A percentile compares a stretch with the other conserved stretches of the same genome.
phyloP scores from a whole-genome alignment of 2,888 invertebrate species.

The Lamellibrachia satsuma region DNA sequence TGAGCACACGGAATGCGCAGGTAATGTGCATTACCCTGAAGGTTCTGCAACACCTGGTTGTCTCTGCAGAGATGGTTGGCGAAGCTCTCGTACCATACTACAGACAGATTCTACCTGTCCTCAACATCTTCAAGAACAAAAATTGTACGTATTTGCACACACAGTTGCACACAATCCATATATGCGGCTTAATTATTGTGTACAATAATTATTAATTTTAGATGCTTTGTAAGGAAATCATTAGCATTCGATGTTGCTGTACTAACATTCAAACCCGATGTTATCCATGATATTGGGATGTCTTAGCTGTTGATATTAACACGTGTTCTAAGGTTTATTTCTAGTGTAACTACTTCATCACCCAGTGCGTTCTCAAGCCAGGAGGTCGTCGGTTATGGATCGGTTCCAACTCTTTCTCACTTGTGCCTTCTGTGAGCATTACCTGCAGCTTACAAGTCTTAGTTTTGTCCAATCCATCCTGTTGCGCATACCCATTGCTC shows the following conservation, averaged over 20 bases:
- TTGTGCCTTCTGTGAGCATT: neutral
- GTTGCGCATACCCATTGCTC: neutral
- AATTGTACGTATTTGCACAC: slow-evolving; percentile 64
- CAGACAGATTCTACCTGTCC: slow-evolving; percentile 87
- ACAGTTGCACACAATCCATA: neutral
- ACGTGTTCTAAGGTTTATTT: neutral
- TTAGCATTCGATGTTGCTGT: neutral
- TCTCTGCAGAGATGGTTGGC: slow-evolving; percentile 82
- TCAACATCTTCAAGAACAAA: slow-evolving; percentile 87
- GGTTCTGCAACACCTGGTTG: slow-evolving; percentile 82
- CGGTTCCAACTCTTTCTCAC: neutral
- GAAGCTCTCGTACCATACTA: slow-evolving; percentile 97
- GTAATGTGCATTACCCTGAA: slow-evolving; percentile 85
- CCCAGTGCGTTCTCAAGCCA: neutral
- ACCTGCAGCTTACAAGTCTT: neutral
- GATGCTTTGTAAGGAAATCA: neutral
- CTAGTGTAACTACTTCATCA: neutral
- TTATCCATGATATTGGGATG: neutral
- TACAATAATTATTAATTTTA: neutral
- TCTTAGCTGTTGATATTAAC: slow-evolving; percentile 2
- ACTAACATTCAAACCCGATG: neutral
- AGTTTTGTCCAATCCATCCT: neutral
- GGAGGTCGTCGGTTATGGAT: neutral
- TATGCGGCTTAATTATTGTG: neutral
- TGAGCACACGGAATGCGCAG: slow-evolving; percentile 82